Conservation (phyloP, 2,113 vertebrate species). For the Pristiophorus japonicus region DNA sequence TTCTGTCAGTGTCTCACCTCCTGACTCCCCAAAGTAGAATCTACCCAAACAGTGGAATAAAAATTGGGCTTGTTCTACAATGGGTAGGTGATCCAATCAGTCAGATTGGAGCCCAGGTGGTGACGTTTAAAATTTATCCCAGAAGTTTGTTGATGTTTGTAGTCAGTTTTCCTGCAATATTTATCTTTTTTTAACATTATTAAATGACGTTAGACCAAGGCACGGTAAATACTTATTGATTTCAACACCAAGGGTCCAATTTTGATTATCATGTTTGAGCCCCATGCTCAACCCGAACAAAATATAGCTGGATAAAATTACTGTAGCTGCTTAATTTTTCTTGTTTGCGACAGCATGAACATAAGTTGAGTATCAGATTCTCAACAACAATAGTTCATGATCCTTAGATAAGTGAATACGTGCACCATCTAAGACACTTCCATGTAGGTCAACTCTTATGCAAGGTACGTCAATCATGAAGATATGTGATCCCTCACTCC, state of each 20-base stretch:
- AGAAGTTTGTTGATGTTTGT: neutral
- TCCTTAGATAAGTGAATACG: neutral
- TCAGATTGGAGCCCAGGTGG: neutral
- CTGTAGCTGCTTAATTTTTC: neutral
- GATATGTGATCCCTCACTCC: neutral
- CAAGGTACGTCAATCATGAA: neutral
- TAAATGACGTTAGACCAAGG: neutral
- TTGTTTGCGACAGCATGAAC: neutral
- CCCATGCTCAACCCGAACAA: neutral
- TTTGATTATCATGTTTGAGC: neutral
- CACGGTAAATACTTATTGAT: neutral
- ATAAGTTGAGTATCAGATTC: neutral
- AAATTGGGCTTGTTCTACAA: neutral
- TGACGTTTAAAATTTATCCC: neutral
- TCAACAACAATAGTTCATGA: neutral
- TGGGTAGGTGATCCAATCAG: neutral
- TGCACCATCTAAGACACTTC: neutral
- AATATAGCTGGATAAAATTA: neutral
- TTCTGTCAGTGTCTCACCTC: no score
- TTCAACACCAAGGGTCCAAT: neutral
- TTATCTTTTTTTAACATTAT: neutral
- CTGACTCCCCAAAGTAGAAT: no score
- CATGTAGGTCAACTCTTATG: neutral
- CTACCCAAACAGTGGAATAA: neutral
- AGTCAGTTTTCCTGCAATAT: neutral